These are phyloP conservation scores for Amphipoea oculea DNA, from an alignment of 2,888 invertebrate species.

Conservation along the genomic window DNA sequence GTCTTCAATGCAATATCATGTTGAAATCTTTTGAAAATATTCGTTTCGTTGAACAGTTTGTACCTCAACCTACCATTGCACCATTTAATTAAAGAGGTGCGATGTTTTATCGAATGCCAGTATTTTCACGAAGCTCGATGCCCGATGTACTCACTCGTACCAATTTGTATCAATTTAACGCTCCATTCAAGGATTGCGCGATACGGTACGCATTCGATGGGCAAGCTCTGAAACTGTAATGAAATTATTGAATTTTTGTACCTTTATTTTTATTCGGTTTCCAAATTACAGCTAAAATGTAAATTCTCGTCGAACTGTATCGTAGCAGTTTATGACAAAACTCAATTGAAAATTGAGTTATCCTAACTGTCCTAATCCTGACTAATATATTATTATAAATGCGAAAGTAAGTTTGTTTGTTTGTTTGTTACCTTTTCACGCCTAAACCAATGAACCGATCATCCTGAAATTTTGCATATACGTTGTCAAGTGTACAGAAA, in stretches of 20 bases:
- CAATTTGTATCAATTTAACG: conserved; percentile 68
- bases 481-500: no score
- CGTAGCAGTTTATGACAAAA: not conserved
- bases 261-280: not conserved
- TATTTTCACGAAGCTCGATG: conserved; percentile 44
- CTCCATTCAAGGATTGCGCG: conserved; percentile 61
- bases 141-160: conserved; percentile 59
- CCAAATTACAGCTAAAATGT: conserved; percentile 1
- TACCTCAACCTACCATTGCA: no score
- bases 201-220: conserved; percentile 36
- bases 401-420: no score
- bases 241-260: conserved; percentile 37
- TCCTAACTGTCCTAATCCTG: no score
- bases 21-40: not conserved
- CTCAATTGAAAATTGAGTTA: not conserved
- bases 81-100: conserved; percentile 32
- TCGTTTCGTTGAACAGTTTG: not conserved
- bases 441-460: no score
- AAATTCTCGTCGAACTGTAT: not conserved
- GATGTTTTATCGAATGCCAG: conserved; percentile 43
- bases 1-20: not conserved
- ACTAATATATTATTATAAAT: no score
- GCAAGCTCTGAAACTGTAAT: conserved; percentile 43
- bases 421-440: no score
- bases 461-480: no score